phyloP scores from a whole-genome alignment of 2,888 invertebrate genomes.

The Incurvaria masculella region DNA sequence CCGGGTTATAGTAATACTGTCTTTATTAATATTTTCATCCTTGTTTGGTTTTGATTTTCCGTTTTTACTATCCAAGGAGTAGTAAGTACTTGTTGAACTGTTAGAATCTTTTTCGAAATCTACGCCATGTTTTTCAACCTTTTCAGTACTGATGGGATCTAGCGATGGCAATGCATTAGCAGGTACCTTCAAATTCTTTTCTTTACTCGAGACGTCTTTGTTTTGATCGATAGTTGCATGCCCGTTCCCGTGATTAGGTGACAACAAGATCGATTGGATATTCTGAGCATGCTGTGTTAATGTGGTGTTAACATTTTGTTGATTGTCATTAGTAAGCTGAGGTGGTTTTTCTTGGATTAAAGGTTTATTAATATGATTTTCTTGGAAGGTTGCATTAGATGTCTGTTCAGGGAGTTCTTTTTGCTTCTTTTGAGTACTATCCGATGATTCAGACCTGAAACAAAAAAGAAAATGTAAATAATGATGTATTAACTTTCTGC shows the following conservation, averaged over 20 bases:
- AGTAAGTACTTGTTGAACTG: slow-evolving; percentile 46
- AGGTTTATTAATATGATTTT: background rate
- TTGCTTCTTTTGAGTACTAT: slow-evolving; percentile 53
- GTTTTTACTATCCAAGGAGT: slow-evolving; percentile 42
- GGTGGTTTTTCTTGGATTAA: background rate
- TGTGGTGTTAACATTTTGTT: slow-evolving; percentile 27
- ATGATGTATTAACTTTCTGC: background rate
- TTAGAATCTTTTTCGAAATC: slow-evolving; percentile 32
- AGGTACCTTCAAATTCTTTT: slow-evolving; percentile 7
- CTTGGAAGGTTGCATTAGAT: background rate
- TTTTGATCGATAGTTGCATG: slow-evolving; percentile 30
- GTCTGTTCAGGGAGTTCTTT: slow-evolving; percentile 39
- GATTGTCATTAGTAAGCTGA: no score
- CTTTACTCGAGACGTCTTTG: slow-evolving; percentile 44
- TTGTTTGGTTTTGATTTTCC: slow-evolving; percentile 29
- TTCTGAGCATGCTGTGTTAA: slow-evolving; percentile 38
- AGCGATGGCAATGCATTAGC: slow-evolving; percentile 5
- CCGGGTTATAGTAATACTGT: slow-evolving; percentile 49
- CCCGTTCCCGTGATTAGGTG: slow-evolving; percentile 24
- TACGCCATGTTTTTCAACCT: slow-evolving; percentile 3
- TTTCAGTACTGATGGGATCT: background rate
- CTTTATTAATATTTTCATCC: slow-evolving; percentile 44
- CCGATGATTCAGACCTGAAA: slow-evolving; percentile 62
- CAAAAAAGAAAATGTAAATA: slow-evolving; percentile 8
- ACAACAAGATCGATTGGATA: background rate